Base-by-base conservation (phyloP, 2,113 vertebrate species). In the Thunnus thynnus region DNA sequence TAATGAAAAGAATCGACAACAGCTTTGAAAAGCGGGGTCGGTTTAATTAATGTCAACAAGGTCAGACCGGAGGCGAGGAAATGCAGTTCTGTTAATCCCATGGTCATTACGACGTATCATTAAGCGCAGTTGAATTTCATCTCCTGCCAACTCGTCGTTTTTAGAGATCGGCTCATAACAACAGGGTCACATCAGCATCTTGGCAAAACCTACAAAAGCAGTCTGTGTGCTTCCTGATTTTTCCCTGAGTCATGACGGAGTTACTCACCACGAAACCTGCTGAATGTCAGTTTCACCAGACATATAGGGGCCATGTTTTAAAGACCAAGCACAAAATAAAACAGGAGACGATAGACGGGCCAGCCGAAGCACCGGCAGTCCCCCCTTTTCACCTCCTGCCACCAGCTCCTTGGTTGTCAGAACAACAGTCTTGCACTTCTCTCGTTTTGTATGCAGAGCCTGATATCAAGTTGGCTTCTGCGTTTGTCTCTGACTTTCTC, bases 261-360 rank as follows among this genome's bases (percentile, higher is more conserved):
- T 50, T 67, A 50, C 57, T 70, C 22, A 2, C 25, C 50, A 83
- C 20, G 77, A 94, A 94, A 94, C 86, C 69, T 73, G 78, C 83
- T 86, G 81, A 94, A 94, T 91, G 94, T 93, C 93, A 93, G 90
- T 95, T 94, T 95, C 92, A 58, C 36, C 88, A 72, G 79, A 71
- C 32, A 0, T 70, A 46, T 17, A 46, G 69, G 85, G 85, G 80
- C 89, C 80, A 67, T 30, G 88, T 27, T 85, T 47, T 76, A 22
- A 76, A 52, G 61, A 44, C 44, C 47, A 50, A 20, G 76, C 47
- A 48, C 11, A 57, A 78, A 88, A 87, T 91, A 70, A 81, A 64
- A 17, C 32, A 16, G 84, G 72, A 72, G 89, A 78, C 20, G 89
- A 90, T 57, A 20, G 85, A 90, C 64, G 72, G 73, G 64, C 58